Conservation (phyloP, 2,888 invertebrate genomes). For the Phragmatobia fuliginosa region DNA sequence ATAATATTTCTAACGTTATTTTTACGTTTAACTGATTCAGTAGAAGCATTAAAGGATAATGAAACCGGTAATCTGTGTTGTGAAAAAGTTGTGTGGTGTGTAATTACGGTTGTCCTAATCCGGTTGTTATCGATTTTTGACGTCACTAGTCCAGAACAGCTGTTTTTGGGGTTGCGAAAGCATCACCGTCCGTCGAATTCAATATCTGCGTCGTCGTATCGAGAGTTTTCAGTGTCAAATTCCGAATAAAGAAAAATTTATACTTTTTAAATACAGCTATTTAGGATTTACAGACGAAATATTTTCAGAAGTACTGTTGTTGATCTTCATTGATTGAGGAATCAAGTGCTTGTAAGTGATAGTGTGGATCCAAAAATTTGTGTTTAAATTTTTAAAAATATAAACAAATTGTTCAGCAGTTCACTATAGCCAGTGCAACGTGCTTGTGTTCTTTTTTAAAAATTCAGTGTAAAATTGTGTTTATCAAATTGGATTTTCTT, state of each 20-base stretch:
- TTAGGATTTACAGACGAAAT: conserved; percentile 4
- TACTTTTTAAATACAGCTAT: conserved; percentile 13
- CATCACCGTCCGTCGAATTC: conserved; percentile 42
- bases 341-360: conserved; percentile 21
- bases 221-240: conserved; percentile 26
- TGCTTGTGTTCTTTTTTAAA: conserved; percentile 56
- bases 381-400: conserved; percentile 21
- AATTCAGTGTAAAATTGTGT: conserved; percentile 63
- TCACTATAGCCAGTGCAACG: conserved; percentile 49
- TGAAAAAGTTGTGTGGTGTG: conserved; percentile 69
- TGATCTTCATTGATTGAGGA: conserved; percentile 8
- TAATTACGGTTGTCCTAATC: conserved; percentile 64
- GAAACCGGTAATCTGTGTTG: conserved; percentile 70
- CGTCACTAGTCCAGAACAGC: conserved; percentile 76
- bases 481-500: conserved; percentile 71
- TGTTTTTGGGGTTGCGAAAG: conserved; percentile 75
- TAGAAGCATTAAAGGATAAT: conserved; percentile 61
- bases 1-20: conserved; percentile 38
- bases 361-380: conserved; percentile 30
- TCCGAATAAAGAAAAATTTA: conserved; percentile 22
- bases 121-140: conserved; percentile 79
- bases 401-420: conserved; percentile 30
- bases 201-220: conserved; percentile 25
- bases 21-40: conserved; percentile 49
- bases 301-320: not conserved